Evolutionary conservation across 2,113 vertebrate genomes (phyloP).

Genomic region (Perca fluviatilis): DNA sequence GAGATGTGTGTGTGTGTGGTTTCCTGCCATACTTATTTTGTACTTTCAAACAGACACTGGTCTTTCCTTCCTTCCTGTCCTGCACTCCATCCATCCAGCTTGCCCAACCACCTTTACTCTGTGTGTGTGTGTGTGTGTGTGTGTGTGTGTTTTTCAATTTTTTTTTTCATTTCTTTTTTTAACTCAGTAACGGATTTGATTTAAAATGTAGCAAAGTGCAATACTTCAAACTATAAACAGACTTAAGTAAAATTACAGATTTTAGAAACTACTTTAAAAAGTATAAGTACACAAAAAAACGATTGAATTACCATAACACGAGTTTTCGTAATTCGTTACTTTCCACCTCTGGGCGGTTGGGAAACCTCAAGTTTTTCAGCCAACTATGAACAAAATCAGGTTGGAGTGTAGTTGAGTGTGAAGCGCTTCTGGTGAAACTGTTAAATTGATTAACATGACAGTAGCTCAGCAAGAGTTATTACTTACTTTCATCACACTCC

Average conservation of each 20-base stretch:
- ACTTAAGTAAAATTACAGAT: too few relatives aligned
- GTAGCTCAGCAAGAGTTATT: background rate
- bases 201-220: too few relatives aligned
- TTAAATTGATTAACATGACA: constrained; percentile 14
- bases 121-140: background rate
- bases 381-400: background rate
- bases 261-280: too few relatives aligned
- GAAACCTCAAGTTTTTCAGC: background rate
- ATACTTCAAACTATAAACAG: too few relatives aligned
- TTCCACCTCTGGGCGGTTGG: background rate
- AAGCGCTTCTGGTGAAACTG: background rate
- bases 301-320: too few relatives aligned
- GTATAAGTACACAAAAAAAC: too few relatives aligned
- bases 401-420: background rate
- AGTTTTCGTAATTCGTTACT: too few relatives aligned
- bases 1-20: constrained; percentile 13
- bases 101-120: background rate
- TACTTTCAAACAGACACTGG: constrained; percentile 4
- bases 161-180: too few relatives aligned
- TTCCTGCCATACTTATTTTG: background rate
- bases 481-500: constrained; percentile 27
- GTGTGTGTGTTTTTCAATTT: too few relatives aligned
- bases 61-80: constrained; percentile 22
- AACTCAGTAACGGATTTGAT: too few relatives aligned
- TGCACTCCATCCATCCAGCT: background rate